A percentile compares a stretch with the other conserved stretches of the same genome.
Evolutionary conservation across 2,113 vertebrate genomes (phyloP).

Genomic region (Osmerus eperlanus): DNA sequence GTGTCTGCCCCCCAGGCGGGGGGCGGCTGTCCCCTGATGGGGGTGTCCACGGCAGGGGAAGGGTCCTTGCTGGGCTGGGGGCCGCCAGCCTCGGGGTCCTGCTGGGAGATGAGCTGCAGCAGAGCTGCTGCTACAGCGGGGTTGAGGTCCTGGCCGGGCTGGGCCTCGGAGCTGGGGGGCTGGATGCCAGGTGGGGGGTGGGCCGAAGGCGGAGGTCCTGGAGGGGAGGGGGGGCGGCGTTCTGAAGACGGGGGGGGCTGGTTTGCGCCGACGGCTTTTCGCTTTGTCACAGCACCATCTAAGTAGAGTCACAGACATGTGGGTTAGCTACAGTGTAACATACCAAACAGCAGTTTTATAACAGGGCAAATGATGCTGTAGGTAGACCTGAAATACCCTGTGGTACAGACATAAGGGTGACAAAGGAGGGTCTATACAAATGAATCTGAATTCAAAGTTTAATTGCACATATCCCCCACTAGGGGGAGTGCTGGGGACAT

Average conservation of each 20-base stretch:
- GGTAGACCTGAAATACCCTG: too few relatives aligned
- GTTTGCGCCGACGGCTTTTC: constrained; percentile 39
- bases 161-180: constrained; percentile 59
- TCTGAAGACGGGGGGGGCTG: constrained; percentile 77
- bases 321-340: not conserved
- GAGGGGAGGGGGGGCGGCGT: constrained; percentile 85
- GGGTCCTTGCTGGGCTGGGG: constrained; percentile 62
- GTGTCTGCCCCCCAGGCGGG: constrained; percentile 51
- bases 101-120: constrained; percentile 91
- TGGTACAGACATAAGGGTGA: too few relatives aligned
- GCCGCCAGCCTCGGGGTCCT: constrained; percentile 72
- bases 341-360: not conserved
- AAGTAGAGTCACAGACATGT: constrained; percentile 21
- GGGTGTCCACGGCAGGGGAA: constrained; percentile 44
- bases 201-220: constrained; percentile 77
- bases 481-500: too few relatives aligned
- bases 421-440: too few relatives aligned
- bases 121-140: constrained; percentile 87
- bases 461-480: too few relatives aligned
- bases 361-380: too few relatives aligned
- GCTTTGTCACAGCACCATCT: constrained; percentile 57
- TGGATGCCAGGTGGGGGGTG: constrained; percentile 69
- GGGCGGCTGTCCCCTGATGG: constrained; percentile 30
- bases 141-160: constrained; percentile 73
- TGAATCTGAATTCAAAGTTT: too few relatives aligned